Percentiles rank a stretch among this genome's conserved stretches.
Evolutionary conservation across 64 coral and sea anemone genomes (phyloP).

Genomic region (Exaiptasia diaphana): DNA sequence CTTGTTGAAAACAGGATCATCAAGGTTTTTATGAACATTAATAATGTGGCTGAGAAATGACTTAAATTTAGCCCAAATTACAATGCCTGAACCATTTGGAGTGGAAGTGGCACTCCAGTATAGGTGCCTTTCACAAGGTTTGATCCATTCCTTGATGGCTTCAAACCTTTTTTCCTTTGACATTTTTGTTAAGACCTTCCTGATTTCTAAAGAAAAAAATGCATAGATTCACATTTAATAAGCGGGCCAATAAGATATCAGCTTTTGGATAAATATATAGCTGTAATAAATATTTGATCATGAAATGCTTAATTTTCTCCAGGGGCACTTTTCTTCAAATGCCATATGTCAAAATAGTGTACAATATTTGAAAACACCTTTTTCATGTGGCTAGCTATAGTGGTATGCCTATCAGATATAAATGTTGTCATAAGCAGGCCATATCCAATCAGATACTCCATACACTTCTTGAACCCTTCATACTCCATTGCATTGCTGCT

Average conservation of each 20-base stretch:
- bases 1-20: constrained; percentile 22
- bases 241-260: too few species aligned
- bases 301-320: too few species aligned
- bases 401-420: constrained; percentile 14
- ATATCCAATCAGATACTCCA: not conserved
- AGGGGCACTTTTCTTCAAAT: constrained; percentile 14
- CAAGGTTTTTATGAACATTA: constrained; percentile 6
- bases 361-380: not conserved
- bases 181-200: constrained; percentile 7
- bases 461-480: not conserved
- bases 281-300: too few species aligned
- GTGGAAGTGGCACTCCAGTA: constrained; percentile 5
- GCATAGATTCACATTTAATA: not conserved
- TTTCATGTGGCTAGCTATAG: constrained; percentile 9
- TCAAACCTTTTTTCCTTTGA: constrained; percentile 20
- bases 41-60: constrained; percentile 20
- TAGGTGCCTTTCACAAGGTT: not conserved
- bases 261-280: too few species aligned
- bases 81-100: not conserved
- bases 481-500: constrained; percentile 6
- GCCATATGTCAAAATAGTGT: constrained; percentile 48
- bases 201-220: constrained; percentile 9
- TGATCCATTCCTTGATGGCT: constrained; percentile 8
- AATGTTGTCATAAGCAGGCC: constrained; percentile 2
- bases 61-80: constrained; percentile 29